Evolutionary conservation across 1,140 invertebrate genomes (phyloP).

Genomic region (Heterodera schachtii): DNA sequence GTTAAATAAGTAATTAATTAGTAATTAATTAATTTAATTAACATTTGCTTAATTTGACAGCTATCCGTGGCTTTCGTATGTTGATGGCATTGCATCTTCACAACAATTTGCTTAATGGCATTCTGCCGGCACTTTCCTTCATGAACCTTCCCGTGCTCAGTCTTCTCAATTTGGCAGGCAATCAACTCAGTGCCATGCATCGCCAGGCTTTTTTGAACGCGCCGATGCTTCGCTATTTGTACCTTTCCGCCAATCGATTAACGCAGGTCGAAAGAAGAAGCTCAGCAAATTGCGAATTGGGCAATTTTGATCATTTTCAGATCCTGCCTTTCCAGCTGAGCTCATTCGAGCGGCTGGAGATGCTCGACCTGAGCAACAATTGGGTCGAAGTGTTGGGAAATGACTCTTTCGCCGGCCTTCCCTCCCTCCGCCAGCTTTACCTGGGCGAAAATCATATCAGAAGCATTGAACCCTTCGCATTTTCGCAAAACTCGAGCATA

Average conservation of each 20-base stretch:
- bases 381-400: conserved; percentile 41
- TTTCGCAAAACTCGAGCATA: conserved; percentile 58
- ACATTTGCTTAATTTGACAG: conserved; percentile 36
- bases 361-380: conserved; percentile 63
- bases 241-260: conserved; percentile 59
- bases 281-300: not conserved
- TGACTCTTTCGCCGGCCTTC: conserved; percentile 56
- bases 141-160: conserved; percentile 62
- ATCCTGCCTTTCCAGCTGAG: conserved; percentile 30
- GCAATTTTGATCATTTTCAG: conserved; percentile 11
- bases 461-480: conserved; percentile 50
- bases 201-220: conserved; percentile 64
- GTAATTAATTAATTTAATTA: too few species aligned
- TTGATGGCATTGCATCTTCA: conserved; percentile 60
- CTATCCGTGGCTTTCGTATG: conserved; percentile 64
- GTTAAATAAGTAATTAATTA: too few species aligned
- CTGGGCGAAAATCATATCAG: conserved; percentile 59
- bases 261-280: conserved; percentile 34
- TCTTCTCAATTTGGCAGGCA: conserved; percentile 60
- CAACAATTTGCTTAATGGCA: conserved; percentile 52
- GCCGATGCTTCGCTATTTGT: conserved; percentile 60
- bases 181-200: conserved; percentile 55
- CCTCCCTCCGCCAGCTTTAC: conserved; percentile 57
- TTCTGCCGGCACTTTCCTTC: conserved; percentile 57
- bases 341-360: conserved; percentile 63